These are phyloP conservation scores for Drosophila neonasuta DNA, from an alignment of 2,888 invertebrate genomes.

Conservation along the genomic window DNA sequence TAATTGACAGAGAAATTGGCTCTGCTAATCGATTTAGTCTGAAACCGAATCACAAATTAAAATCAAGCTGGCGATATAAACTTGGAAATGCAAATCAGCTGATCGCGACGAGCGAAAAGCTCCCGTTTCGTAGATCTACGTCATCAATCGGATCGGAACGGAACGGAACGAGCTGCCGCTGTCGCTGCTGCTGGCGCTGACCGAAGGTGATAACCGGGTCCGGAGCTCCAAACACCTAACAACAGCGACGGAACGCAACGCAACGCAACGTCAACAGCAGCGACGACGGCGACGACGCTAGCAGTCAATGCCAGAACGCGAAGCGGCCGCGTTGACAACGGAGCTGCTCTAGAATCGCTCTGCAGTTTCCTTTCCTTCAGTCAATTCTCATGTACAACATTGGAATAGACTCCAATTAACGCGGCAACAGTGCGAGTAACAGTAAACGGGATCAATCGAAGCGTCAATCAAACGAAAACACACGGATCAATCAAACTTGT, in stretches of 20 bases:
- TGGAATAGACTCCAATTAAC: conserved; percentile 10
- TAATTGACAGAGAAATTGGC: conserved; percentile 9
- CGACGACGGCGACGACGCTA: conserved; percentile 36
- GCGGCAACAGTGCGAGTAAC: conserved; percentile 9
- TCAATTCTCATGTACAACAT: conserved; percentile 25
- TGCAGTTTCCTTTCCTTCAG: conserved; percentile 3
- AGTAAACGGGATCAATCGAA: conserved; percentile 25
- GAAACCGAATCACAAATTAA: neutral
- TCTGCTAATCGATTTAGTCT: neutral
- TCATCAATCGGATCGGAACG: conserved; percentile 45
- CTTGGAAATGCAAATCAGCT: conserved; percentile 48
- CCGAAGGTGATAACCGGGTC: conserved; percentile 58
- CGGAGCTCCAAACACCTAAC: conserved; percentile 41
- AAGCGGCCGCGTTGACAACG: conserved; percentile 71
- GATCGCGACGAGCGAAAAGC: conserved; percentile 40
- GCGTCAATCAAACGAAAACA: conserved; percentile 34
- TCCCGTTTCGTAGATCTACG: conserved; percentile 40
- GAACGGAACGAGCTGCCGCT: conserved; percentile 16
- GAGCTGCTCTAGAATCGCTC: conserved; percentile 61
- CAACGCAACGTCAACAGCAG: neutral
- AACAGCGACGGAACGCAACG: conserved; percentile 8
- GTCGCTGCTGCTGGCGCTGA: conserved; percentile 21
- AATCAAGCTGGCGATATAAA: neutral
- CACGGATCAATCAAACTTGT: conserved; percentile 13
- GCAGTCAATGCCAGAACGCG: conserved; percentile 73